phyloP scores from a whole-genome alignment of 2,888 invertebrate genomes.

The Nomada goodeniana region DNA sequence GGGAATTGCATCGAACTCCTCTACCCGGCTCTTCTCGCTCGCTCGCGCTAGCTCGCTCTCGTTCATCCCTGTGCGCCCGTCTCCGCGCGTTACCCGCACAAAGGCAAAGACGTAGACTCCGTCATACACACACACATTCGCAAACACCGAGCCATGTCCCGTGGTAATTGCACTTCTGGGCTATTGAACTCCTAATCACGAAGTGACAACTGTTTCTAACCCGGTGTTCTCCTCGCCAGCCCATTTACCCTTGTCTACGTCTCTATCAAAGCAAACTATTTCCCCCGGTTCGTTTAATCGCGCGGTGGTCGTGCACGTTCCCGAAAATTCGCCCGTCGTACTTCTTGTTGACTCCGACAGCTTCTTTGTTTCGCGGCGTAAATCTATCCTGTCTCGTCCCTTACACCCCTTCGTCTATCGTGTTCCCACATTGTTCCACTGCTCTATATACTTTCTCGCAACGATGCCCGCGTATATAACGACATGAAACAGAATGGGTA shows the following conservation, averaged over 20 bases:
- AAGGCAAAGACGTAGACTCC: slow-evolving; percentile 3
- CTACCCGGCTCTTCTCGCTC: background rate
- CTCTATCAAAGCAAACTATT: slow-evolving; percentile 19
- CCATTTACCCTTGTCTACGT: slow-evolving; percentile 11
- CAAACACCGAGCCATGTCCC: slow-evolving; percentile 48
- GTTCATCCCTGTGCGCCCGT: background rate
- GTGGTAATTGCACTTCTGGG: slow-evolving; percentile 73
- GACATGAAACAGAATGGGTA: background rate
- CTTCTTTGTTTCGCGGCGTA: slow-evolving; percentile 3
- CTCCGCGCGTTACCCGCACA: background rate
- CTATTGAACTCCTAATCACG: slow-evolving; percentile 78
- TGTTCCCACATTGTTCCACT: background rate
- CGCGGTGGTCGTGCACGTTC: background rate
- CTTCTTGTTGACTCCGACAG: background rate
- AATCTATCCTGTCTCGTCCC: background rate
- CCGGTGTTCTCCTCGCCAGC: slow-evolving; percentile 5
- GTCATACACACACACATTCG: slow-evolving; percentile 2
- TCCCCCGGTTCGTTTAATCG: slow-evolving; percentile 3
- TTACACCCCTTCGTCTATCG: background rate
- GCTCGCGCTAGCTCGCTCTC: background rate
- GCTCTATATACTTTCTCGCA: background rate
- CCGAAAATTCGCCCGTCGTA: background rate
- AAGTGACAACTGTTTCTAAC: slow-evolving; percentile 72
- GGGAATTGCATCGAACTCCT: slow-evolving; percentile 58
- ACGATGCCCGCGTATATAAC: background rate